Evolutionary conservation across 2,797 vertebrate species (phyloP).

Genomic region (Lagodon rhomboides): DNA sequence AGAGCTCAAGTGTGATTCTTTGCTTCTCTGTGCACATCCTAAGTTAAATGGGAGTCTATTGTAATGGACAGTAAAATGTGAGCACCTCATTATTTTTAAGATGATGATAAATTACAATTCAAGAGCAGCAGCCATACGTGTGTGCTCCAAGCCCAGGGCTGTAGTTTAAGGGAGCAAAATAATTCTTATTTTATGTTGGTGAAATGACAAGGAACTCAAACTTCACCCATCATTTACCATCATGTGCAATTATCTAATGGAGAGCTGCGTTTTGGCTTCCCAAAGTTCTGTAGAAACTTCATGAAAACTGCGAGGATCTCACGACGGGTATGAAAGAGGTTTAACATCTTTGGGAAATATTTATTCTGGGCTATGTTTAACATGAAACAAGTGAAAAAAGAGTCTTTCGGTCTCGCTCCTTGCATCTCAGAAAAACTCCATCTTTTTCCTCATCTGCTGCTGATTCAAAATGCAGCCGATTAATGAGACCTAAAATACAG

Average conservation of each 20-base stretch:
- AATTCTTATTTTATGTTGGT: background rate
- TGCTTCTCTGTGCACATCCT: background rate
- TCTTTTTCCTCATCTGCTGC: background rate
- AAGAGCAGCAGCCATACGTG: background rate
- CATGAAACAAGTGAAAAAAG: conserved; percentile 35
- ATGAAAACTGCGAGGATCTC: background rate
- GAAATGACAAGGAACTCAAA: background rate
- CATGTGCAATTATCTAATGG: conserved; percentile 19
- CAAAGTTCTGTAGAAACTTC: conserved; percentile 20
- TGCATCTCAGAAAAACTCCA: conserved; percentile 5
- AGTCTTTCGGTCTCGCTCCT: background rate
- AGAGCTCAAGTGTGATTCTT: background rate
- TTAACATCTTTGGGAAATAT: conserved; percentile 19
- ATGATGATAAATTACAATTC: conserved; percentile 1
- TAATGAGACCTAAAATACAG: conserved; percentile 10
- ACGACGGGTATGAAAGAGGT: conserved; percentile 32
- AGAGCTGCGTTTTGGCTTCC: background rate
- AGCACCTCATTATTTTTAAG: conserved; percentile 27
- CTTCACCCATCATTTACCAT: conserved; percentile 3
- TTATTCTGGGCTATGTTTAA: conserved; percentile 27
- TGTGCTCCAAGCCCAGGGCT: background rate
- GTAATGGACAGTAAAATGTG: conserved; percentile 7
- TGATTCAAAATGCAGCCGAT: background rate
- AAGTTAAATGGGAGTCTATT: background rate
- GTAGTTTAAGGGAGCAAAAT: background rate